Conservation (phyloP, 2,888 invertebrate species). For the Fragum whitleyi region DNA sequence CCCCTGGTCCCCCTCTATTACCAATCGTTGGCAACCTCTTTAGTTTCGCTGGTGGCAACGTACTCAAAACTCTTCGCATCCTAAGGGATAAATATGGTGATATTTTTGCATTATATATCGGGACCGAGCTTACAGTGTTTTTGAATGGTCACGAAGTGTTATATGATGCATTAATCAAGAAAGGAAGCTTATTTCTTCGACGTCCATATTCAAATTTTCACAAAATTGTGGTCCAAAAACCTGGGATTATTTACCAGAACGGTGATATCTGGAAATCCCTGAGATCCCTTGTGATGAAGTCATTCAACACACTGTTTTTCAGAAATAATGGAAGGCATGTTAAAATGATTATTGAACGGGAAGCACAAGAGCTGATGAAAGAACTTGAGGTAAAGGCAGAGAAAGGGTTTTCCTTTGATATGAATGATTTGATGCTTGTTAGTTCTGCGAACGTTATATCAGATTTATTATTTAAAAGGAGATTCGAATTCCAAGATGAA, state of each 20-base stretch:
- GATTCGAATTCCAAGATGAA: constrained; percentile 21
- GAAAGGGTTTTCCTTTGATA: constrained; percentile 21
- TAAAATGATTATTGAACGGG: constrained; percentile 32
- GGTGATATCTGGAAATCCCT: constrained; percentile 50
- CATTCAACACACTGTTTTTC: constrained; percentile 42
- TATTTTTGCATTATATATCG: constrained; percentile 48
- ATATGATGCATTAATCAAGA: constrained; percentile 55
- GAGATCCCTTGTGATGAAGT: constrained; percentile 27
- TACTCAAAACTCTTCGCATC: constrained; percentile 16
- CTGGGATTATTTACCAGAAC: constrained; percentile 31
- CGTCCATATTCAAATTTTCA: constrained; percentile 23
- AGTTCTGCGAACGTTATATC: constrained; percentile 18
- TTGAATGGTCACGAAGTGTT: too few species aligned
- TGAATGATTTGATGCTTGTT: constrained; percentile 17
- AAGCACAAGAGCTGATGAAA: constrained; percentile 12
- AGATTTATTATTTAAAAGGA: constrained; percentile 9
- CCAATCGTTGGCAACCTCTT: constrained; percentile 56
- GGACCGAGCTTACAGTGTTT: constrained; percentile 44
- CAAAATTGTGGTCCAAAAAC: neutral
- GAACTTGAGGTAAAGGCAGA: neutral
- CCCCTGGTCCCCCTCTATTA: constrained; percentile 51
- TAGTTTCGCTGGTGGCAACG: constrained; percentile 32
- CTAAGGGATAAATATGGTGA: constrained; percentile 51
- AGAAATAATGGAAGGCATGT: constrained; percentile 30
- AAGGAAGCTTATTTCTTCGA: constrained; percentile 34